phyloP scores from a whole-genome alignment of 2,797 vertebrate species.

The Bradypodion pumilum region DNA sequence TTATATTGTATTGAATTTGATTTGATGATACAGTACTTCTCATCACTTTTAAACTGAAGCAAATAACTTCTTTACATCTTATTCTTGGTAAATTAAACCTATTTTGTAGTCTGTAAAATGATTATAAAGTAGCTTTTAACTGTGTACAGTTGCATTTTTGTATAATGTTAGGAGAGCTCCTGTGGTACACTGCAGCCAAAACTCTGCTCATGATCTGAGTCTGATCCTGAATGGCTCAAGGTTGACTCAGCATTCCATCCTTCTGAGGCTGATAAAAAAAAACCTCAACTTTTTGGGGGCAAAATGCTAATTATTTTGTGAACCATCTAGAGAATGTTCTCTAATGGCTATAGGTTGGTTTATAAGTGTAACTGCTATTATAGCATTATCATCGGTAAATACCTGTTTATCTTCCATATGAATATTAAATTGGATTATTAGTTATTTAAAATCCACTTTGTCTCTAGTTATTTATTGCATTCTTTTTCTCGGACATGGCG shows the following conservation, averaged over 20 bases:
- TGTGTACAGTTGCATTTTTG: not conserved
- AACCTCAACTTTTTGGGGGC: no score
- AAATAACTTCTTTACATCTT: not conserved
- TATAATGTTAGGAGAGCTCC: no score
- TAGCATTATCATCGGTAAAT: not conserved
- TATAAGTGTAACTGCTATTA: no score
- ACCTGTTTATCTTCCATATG: not conserved
- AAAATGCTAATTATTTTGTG: no score
- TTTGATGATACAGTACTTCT: not conserved
- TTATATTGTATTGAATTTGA: conserved; percentile 14
- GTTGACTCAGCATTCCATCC: no score
- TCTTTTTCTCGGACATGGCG: not conserved
- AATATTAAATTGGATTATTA: not conserved
- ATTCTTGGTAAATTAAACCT: not conserved
- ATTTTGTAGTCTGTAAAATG: not conserved
- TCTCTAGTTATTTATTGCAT: not conserved
- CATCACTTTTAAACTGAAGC: not conserved
- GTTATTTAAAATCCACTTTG: not conserved
- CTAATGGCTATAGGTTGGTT: no score
- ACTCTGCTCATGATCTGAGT: no score
- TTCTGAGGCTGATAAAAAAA: no score
- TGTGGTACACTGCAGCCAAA: no score
- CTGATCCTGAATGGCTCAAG: no score
- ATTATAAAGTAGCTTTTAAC: not conserved
- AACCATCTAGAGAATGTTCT: no score